Percentiles rank a stretch among this genome's conserved stretches.
These are phyloP conservation scores for Cavia porcellus DNA, from an alignment of 2,113 vertebrate species.

Conservation along the genomic window DNA sequence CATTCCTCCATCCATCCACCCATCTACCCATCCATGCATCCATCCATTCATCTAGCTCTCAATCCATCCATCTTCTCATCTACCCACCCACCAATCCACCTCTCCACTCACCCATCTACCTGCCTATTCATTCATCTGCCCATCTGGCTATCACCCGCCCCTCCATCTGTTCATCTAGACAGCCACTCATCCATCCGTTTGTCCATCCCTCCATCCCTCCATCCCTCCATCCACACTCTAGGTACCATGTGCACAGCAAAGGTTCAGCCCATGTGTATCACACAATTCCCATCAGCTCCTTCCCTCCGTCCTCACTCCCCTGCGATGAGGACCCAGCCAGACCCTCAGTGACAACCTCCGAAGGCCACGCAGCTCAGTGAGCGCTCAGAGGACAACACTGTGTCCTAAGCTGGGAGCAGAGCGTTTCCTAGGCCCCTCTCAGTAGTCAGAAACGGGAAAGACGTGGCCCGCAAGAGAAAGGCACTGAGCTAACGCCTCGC, in stretches of 20 bases:
- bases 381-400: not conserved
- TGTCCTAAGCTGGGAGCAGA: not conserved
- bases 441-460: too few species aligned
- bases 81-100: not conserved
- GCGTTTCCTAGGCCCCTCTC: not conserved
- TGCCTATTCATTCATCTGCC: not conserved
- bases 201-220: not conserved
- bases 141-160: not conserved
- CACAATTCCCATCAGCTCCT: too few species aligned
- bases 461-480: not conserved
- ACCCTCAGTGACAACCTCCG: not conserved
- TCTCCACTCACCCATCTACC: too few species aligned
- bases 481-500: too few species aligned
- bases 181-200: not conserved
- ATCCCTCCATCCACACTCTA: not conserved
- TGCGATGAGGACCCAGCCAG: not conserved
- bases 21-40: not conserved
- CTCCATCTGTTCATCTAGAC: not conserved
- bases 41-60: not conserved
- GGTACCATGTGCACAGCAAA: not conserved
- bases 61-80: not conserved
- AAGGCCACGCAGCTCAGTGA: not conserved
- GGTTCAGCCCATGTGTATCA: rapidly evolving
- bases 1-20: too few species aligned
- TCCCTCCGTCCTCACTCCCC: not conserved